Base-by-base conservation (phyloP, 2,888 invertebrate genomes). In the Drosophila flavopinicola region DNA sequence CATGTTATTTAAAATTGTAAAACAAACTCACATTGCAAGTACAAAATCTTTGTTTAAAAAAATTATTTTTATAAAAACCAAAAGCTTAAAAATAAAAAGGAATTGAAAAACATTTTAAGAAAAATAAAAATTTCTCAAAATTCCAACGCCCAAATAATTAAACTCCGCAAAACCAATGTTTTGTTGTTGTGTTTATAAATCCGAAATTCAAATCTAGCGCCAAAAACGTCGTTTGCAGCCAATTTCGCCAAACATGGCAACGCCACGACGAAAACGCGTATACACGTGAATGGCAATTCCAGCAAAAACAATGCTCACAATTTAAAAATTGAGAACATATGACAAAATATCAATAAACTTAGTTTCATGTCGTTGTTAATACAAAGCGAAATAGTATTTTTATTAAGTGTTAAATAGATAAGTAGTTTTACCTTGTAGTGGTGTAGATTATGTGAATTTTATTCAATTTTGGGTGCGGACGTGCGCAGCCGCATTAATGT, bases 401-500 rank as follows among this genome's bases (percentile, higher is more conserved):
- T 65, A 47, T 68, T 73, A 69, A 44, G 35, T 35, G 74, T 73
- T 80, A 71, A 75, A 84, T 86, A 77, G 56, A 70, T 66, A 20
- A 44, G 20, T 44, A 6, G 44, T 7, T 59, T 53, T 68, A 60
- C 27, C 37, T 69, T 68, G 66, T 69, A 66, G 58, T 74, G 58
- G 65, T 56, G 59, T 82, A 53, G 59, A 58, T 68, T 56, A 64
- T 66, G 76, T 83, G 80, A 80, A 80, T 83, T 85, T 69, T 75
- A 80, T 80, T 85, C 79, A 73, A 57, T 66, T 69, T 60, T 53
- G 20, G 20, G 10, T 44, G 74, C 69, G 42, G 47, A 41, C 44
- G 58, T 75, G 47, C 53, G 47, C 53, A 45, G 49, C 48, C 73
- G 72, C 65, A 56, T 75, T 48, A 51, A 60, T 52, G 35, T 67